Conservation (phyloP, 2,888 invertebrate species). For the Druceiella hillmani region DNA sequence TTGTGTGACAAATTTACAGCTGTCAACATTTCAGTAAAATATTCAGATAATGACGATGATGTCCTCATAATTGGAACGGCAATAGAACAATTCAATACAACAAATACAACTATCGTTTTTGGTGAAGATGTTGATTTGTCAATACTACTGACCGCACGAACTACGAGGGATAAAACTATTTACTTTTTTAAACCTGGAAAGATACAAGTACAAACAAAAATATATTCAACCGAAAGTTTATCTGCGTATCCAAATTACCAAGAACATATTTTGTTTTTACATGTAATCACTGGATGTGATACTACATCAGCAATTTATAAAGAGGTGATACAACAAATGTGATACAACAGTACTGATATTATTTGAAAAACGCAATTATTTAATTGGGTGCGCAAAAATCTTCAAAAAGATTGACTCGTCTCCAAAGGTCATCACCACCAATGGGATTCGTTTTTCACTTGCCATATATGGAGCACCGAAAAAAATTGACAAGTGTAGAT, state of each 20-base stretch:
- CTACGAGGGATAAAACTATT: slow-evolving; percentile 23
- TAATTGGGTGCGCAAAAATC: slow-evolving; percentile 21
- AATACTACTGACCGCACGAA: slow-evolving; percentile 22
- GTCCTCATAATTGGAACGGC: slow-evolving; percentile 26
- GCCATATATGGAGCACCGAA: no score
- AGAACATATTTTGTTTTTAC: slow-evolving; percentile 21
- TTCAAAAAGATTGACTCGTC: slow-evolving; percentile 12
- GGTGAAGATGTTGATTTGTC: slow-evolving; percentile 9
- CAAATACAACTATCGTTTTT: no score
- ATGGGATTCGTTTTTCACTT: no score
- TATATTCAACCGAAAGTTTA: slow-evolving; percentile 25
- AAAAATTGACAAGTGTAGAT: no score
- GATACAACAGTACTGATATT: slow-evolving; percentile 24
- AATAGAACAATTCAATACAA: no score
- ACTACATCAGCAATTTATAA: slow-evolving; percentile 22
- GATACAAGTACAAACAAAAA: slow-evolving; percentile 18
- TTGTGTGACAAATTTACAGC: slow-evolving; percentile 24
- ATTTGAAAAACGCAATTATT: slow-evolving; percentile 24
- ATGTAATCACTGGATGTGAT: slow-evolving; percentile 22
- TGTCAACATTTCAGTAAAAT: slow-evolving; percentile 27
- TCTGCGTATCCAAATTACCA: slow-evolving; percentile 20
- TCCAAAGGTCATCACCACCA: slow-evolving; percentile 11
- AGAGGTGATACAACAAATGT: no score
- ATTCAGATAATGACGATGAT: slow-evolving; percentile 26
- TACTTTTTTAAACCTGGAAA: slow-evolving; percentile 25